Percentiles rank a stretch among this genome's conserved stretches.
Evolutionary conservation across 1,140 invertebrate genomes (phyloP).

Genomic region (Diploscapter pachys): DNA sequence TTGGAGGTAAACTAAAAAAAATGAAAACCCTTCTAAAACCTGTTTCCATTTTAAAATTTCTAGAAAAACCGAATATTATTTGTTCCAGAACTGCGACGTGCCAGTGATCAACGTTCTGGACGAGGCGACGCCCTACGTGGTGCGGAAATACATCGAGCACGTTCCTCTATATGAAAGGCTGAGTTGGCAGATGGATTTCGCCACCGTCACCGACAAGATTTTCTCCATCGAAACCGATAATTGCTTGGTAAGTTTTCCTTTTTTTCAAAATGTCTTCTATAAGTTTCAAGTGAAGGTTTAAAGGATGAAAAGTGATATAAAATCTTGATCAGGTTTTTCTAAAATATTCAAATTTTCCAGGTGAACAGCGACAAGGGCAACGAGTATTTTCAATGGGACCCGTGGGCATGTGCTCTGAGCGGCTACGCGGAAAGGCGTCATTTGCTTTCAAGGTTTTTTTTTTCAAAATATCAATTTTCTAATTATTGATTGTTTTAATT

Average conservation of each 20-base stretch:
- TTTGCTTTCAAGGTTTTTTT: constrained; percentile 72
- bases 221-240: constrained; percentile 76
- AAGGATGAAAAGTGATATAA: not conserved
- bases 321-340: not conserved
- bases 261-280: not conserved
- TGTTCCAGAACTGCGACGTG: constrained; percentile 64
- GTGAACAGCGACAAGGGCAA: constrained; percentile 48
- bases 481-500: not conserved
- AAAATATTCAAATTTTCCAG: not conserved
- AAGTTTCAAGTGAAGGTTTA: not conserved
- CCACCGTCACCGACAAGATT: constrained; percentile 87
- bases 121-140: constrained; percentile 65
- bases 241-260: constrained; percentile 37
- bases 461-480: too few species aligned
- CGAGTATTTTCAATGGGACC: constrained; percentile 55
- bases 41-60: too few species aligned
- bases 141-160: constrained; percentile 68
- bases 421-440: constrained; percentile 57
- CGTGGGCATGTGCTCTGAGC: constrained; percentile 62
- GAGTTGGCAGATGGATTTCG: constrained; percentile 70
- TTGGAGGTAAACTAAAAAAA: constrained; percentile 15
- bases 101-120: constrained; percentile 89
- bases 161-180: constrained; percentile 81
- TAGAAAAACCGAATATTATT: too few species aligned
- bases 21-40: too few species aligned